A percentile compares a stretch with the other conserved stretches of the same genome.
phyloP scores from a whole-genome alignment of 2,888 invertebrate species.

The Isotomurus palustris region DNA sequence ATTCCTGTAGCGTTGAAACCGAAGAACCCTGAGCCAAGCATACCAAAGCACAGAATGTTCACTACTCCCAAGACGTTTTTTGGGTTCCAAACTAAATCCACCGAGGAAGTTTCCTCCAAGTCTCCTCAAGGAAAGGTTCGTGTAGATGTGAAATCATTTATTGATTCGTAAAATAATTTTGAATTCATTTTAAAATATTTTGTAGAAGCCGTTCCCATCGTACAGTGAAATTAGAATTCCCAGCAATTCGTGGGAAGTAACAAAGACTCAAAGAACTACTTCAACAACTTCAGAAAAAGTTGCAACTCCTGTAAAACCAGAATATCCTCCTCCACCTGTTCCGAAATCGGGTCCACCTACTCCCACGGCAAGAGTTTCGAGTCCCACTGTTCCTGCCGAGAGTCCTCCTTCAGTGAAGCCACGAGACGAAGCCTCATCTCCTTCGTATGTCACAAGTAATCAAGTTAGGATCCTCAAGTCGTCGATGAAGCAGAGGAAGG shows the following conservation, averaged over 20 bases:
- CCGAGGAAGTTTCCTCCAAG: background rate
- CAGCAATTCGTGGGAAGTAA: background rate
- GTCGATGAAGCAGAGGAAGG: slow-evolving; percentile 33
- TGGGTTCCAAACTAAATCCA: background rate
- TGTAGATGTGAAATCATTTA: background rate
- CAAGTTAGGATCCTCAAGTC: slow-evolving; percentile 24
- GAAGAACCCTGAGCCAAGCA: slow-evolving; percentile 12
- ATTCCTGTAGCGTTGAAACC: slow-evolving; percentile 12
- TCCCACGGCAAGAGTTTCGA: background rate
- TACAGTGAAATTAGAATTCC: no score
- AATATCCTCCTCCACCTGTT: background rate
- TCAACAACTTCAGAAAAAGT: background rate
- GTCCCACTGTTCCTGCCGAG: no score
- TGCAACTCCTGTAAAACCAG: background rate
- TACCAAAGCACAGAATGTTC: slow-evolving; percentile 34
- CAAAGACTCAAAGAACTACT: background rate
- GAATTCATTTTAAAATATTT: background rate
- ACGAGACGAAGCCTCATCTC: background rate
- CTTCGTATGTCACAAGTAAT: no score
- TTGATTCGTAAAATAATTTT: background rate
- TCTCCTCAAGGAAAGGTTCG: background rate
- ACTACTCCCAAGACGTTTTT: slow-evolving; percentile 24
- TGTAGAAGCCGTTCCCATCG: background rate
- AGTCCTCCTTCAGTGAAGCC: slow-evolving; percentile 6
- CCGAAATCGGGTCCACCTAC: slow-evolving; percentile 1